Evolutionary conservation across 2,797 vertebrate species (phyloP).

Genomic region (Eremophila alpestris): DNA sequence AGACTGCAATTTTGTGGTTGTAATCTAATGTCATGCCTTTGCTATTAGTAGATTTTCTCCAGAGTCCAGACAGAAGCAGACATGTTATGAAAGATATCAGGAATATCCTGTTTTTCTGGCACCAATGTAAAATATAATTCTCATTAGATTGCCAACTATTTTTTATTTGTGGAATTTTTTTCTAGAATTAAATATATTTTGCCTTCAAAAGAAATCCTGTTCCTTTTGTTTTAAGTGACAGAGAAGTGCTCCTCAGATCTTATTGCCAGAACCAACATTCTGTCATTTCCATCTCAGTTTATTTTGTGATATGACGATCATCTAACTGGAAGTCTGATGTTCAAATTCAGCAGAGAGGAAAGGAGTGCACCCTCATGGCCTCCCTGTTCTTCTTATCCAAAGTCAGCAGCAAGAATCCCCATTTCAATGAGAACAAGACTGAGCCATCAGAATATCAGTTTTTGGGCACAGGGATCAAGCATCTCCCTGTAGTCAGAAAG

Average conservation of each 20-base stretch:
- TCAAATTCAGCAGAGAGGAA: neutral
- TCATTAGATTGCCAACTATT: neutral
- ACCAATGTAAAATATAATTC: conserved; percentile 21
- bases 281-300: neutral
- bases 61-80: conserved; percentile 37
- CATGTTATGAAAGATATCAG: conserved; percentile 34
- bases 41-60: conserved; percentile 59
- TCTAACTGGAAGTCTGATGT: neutral
- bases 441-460: neutral
- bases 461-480: neutral
- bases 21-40: conserved; percentile 62
- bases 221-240: neutral
- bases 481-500: neutral
- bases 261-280: neutral
- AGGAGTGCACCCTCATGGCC: neutral
- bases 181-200: neutral
- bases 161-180: neutral
- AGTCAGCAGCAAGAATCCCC: neutral
- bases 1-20: conserved; percentile 54
- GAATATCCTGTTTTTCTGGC: conserved; percentile 40
- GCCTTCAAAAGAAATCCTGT: neutral
- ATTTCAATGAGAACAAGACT: neutral
- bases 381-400: neutral
- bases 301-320: neutral
- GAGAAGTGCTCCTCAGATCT: neutral